Evolutionary conservation across 2,113 vertebrate genomes (phyloP).

Genomic region (Otocyon megalotis): DNA sequence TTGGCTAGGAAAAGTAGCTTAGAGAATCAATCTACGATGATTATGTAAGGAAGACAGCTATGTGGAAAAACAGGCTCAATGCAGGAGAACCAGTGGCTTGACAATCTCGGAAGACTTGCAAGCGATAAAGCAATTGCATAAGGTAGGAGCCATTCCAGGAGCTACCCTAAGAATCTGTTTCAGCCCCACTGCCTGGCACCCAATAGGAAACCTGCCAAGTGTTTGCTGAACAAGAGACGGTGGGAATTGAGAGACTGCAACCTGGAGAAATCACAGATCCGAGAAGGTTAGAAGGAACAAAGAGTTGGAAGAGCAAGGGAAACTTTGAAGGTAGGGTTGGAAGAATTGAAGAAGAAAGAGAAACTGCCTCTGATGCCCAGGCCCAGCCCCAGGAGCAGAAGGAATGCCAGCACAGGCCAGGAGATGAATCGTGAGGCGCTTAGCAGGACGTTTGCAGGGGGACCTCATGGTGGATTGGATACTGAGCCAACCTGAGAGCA

Average conservation of each 20-base stretch:
- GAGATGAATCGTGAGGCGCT: background rate
- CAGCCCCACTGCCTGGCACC: background rate
- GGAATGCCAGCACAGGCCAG: background rate
- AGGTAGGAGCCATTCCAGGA: background rate
- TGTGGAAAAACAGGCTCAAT: background rate
- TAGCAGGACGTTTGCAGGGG: background rate
- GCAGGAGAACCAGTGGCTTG: background rate
- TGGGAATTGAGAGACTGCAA: background rate
- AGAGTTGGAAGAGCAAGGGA: background rate
- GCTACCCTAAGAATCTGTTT: background rate
- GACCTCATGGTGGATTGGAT: accelerated
- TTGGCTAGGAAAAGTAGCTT: background rate
- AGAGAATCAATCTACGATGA: background rate
- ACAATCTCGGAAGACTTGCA: background rate
- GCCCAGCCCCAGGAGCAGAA: background rate
- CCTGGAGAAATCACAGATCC: background rate
- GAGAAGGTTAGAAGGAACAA: background rate
- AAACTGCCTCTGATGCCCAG: background rate
- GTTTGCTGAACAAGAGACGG: background rate
- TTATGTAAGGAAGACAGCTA: background rate
- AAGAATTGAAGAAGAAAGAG: background rate
- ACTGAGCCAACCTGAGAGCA: accelerated
- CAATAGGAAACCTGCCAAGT: background rate
- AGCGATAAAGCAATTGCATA: background rate
- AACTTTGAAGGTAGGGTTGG: background rate